Evolutionary conservation across 37 sponge, comb jelly and placozoan genomes (phyloP).

Genomic region (Bolinopsis microptera): DNA sequence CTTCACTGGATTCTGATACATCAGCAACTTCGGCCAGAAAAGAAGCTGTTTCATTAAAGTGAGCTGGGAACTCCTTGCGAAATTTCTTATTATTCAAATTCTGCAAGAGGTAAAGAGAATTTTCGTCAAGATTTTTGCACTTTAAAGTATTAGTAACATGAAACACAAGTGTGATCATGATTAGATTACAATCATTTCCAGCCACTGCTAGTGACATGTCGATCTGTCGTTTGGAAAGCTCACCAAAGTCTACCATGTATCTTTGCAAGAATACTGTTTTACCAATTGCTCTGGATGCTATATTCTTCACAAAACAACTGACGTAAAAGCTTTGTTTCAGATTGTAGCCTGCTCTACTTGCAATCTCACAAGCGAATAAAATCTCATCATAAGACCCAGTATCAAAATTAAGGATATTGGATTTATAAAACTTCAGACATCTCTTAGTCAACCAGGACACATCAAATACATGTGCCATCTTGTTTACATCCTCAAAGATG

Average conservation of each 20-base stretch:
- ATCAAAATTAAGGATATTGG: background rate
- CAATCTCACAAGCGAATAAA: background rate
- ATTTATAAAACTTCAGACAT: background rate
- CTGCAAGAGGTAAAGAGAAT: background rate
- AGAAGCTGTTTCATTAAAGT: background rate
- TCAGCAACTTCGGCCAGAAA: background rate
- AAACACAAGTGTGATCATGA: background rate
- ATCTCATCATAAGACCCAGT: background rate
- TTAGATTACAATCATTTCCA: background rate
- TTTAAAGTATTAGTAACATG: background rate
- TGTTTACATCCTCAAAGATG: background rate
- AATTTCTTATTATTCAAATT: background rate
- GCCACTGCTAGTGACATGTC: background rate
- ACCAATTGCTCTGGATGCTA: background rate
- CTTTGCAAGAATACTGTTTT: background rate
- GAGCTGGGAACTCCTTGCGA: background rate
- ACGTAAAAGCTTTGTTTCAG: background rate
- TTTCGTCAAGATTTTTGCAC: background rate
- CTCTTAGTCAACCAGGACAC: background rate
- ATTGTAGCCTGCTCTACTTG: background rate
- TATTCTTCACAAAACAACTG: background rate
- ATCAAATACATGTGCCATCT: background rate
- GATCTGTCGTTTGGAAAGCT: background rate
- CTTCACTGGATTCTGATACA: background rate
- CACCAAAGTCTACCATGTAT: background rate